These are phyloP conservation scores for Limnephilus auricula DNA, from an alignment of 2,888 invertebrate species.

Conservation along the genomic window DNA sequence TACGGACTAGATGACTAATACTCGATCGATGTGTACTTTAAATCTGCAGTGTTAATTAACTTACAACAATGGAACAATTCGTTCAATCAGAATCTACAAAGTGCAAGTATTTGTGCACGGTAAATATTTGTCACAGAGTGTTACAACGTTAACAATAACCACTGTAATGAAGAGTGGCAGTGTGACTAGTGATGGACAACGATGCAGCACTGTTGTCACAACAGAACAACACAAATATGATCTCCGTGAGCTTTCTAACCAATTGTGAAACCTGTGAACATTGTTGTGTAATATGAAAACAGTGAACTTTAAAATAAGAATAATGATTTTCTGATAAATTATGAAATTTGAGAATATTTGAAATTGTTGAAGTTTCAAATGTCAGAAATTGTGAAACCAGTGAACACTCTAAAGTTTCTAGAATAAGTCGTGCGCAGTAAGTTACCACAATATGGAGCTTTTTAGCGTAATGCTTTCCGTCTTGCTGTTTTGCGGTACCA, in stretches of 20 bases:
- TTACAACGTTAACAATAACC: constrained; percentile 9
- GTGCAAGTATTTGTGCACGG: not conserved
- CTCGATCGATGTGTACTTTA: not conserved
- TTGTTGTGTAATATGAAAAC: not conserved
- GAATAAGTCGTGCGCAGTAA: constrained; percentile 14
- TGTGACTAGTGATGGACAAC: constrained; percentile 13
- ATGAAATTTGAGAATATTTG: not conserved
- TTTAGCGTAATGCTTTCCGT: constrained; percentile 12
- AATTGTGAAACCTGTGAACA: not conserved
- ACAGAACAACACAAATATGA: not conserved
- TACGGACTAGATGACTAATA: not conserved
- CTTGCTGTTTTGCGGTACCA: constrained; percentile 52
- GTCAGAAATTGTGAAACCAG: not conserved
- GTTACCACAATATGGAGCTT: not conserved
- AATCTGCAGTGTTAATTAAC: not conserved
- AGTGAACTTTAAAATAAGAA: not conserved
- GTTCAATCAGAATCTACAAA: constrained; percentile 15
- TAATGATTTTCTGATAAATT: not conserved
- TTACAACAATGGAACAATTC: constrained; percentile 30
- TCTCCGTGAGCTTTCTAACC: not conserved
- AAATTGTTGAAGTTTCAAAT: not conserved
- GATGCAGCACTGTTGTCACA: not conserved
- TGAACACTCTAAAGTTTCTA: not conserved
- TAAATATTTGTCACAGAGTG: not conserved
- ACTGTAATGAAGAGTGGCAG: constrained; percentile 6